Conservation (phyloP, 2,888 invertebrate species). For the Watsonalla binaria region DNA sequence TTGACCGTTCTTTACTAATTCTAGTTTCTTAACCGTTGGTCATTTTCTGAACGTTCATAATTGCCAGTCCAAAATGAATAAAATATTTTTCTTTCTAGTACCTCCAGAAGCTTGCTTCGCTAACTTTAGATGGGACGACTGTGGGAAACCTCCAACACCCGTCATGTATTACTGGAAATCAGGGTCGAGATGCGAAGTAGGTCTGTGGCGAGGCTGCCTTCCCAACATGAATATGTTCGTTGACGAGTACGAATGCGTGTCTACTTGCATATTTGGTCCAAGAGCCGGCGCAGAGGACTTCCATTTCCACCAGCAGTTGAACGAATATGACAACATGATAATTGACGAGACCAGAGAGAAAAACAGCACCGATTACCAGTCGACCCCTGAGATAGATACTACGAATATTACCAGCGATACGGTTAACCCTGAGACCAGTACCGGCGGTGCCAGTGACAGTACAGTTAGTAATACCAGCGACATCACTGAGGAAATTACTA, state of each 20-base stretch:
- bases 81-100: slow-evolving; percentile 25
- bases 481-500: too few relatives aligned
- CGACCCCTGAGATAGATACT: too few relatives aligned
- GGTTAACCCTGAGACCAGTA: too few relatives aligned
- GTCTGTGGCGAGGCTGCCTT: slow-evolving; percentile 60
- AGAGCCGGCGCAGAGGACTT: slow-evolving; percentile 34
- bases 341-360: not conserved
- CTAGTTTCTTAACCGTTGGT: not conserved
- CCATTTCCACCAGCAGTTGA: slow-evolving; percentile 18
- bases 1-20: too few relatives aligned
- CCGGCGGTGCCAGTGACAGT: too few relatives aligned
- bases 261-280: slow-evolving; percentile 51
- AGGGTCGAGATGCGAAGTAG: slow-evolving; percentile 66
- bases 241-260: slow-evolving; percentile 59
- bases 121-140: slow-evolving; percentile 57
- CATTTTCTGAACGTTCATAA: not conserved
- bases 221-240: slow-evolving; percentile 65
- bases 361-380: not conserved
- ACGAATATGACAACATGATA: slow-evolving; percentile 2
- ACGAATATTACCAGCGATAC: too few relatives aligned
- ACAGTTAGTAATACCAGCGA: too few relatives aligned
- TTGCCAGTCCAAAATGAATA: not conserved
- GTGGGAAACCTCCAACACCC: slow-evolving; percentile 43
- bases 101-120: slow-evolving; percentile 53
- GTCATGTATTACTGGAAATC: slow-evolving; percentile 65